Evolutionary conservation across 1,140 invertebrate genomes (phyloP).

Genomic region (Amphibalanus amphitrite): DNA sequence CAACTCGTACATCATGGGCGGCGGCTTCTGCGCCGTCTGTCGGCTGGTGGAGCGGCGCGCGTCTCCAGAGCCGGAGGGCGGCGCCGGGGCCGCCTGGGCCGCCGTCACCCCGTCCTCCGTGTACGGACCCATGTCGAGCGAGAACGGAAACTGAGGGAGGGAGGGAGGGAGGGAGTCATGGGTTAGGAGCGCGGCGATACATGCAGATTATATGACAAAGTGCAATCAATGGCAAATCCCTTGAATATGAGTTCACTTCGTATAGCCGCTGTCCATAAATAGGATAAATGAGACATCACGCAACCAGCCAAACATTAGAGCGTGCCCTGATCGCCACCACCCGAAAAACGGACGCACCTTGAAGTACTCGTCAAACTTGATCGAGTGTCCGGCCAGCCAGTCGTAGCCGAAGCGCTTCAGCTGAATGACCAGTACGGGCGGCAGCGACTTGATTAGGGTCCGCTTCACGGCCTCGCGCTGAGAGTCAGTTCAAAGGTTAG

Average conservation of each 20-base stretch:
- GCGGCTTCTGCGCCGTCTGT: constrained; percentile 6
- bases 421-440: constrained; percentile 39
- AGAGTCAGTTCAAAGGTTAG: constrained; percentile 9
- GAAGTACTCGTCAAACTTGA: constrained; percentile 46
- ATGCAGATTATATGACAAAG: too few species aligned
- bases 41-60: background rate
- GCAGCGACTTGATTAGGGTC: constrained; percentile 38
- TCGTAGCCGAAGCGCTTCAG: constrained; percentile 44
- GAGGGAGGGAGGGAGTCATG: constrained; percentile 4
- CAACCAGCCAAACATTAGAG: too few species aligned
- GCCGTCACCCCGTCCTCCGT: constrained; percentile 36
- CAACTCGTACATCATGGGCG: constrained; percentile 28
- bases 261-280: too few species aligned
- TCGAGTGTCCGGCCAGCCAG: constrained; percentile 39
- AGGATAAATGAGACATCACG: too few species aligned
- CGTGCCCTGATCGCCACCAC: too few species aligned
- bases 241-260: too few species aligned
- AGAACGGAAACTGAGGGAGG: constrained; percentile 33
- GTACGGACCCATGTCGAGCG: constrained; percentile 41
- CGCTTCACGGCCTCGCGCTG: constrained; percentile 36
- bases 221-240: too few species aligned
- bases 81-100: constrained; percentile 24
- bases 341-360: too few species aligned
- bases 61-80: constrained; percentile 1
- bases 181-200: too few species aligned